Conservation (phyloP, 2,113 vertebrate species). For the Tragulus kanchil region DNA sequence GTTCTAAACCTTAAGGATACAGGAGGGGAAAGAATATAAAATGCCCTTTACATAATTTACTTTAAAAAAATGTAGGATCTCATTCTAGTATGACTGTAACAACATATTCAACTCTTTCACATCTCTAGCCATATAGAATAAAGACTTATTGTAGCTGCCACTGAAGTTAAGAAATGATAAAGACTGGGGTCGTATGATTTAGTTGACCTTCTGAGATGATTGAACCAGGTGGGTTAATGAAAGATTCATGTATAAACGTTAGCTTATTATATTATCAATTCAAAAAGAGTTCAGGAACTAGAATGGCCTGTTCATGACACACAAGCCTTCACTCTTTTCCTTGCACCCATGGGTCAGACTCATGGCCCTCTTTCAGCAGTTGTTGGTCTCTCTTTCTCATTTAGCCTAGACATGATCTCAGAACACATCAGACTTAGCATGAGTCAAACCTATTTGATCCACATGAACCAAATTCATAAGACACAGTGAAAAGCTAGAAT, state of each 20-base stretch:
- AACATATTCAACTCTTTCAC: background rate
- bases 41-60: background rate
- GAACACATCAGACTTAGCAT: constrained; percentile 11
- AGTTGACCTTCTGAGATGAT: background rate
- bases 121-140: constrained; percentile 48
- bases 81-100: background rate
- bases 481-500: constrained; percentile 7
- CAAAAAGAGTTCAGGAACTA: background rate
- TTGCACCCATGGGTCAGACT: background rate
- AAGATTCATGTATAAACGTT: background rate
- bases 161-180: background rate
- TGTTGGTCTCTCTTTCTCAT: background rate
- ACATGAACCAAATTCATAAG: constrained; percentile 50
- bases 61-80: constrained; percentile 30
- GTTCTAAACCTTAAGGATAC: background rate
- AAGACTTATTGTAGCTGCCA: constrained; percentile 19
- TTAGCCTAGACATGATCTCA: constrained; percentile 66
- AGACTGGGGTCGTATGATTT: background rate
- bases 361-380: background rate
- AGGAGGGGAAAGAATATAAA: background rate
- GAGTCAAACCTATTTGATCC: constrained; percentile 45
- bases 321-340: background rate
- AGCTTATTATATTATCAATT: constrained; percentile 6
- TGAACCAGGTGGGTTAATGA: background rate
- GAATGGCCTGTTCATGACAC: background rate